These are phyloP conservation scores for Hydrotaea cyrtoneurina DNA, from an alignment of 2,888 invertebrate species.

Conservation along the genomic window DNA sequence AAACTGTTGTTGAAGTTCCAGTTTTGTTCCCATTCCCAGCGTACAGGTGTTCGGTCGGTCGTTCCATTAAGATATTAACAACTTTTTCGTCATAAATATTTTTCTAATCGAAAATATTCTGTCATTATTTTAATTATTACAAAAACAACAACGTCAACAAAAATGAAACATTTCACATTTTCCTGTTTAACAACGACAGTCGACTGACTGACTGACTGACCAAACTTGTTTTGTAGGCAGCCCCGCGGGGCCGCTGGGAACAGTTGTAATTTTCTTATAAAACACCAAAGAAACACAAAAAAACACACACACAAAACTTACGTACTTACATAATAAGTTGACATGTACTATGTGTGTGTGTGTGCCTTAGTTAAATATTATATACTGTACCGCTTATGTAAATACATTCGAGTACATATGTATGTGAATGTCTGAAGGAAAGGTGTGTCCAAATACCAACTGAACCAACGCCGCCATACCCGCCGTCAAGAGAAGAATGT, in stretches of 20 bases:
- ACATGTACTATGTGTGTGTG: too few relatives aligned
- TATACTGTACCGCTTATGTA: neutral
- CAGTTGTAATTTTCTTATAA: neutral
- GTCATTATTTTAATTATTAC: neutral
- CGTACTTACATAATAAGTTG: too few relatives aligned
- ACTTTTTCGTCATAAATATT: slow-evolving; percentile 6
- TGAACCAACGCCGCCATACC: neutral
- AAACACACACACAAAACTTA: too few relatives aligned
- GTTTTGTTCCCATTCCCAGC: neutral
- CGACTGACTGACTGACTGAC: neutral
- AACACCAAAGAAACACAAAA: neutral
- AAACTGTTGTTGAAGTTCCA: too few relatives aligned
- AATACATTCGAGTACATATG: neutral
- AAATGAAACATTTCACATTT: neutral
- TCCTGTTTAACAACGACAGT: neutral
- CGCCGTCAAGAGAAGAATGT: neutral
- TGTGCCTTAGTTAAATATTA: too few relatives aligned
- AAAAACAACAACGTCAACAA: neutral
- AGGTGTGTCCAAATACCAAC: neutral
- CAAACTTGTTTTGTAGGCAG: slow-evolving; percentile 6
- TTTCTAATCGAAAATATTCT: slow-evolving; percentile 8
- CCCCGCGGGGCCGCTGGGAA: neutral
- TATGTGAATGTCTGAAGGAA: neutral
- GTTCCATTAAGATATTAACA: slow-evolving; percentile 15
- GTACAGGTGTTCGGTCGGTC: neutral